Evolutionary conservation across 2,888 invertebrate genomes (phyloP).

Genomic region (Parapristionchus giblindavisi): DNA sequence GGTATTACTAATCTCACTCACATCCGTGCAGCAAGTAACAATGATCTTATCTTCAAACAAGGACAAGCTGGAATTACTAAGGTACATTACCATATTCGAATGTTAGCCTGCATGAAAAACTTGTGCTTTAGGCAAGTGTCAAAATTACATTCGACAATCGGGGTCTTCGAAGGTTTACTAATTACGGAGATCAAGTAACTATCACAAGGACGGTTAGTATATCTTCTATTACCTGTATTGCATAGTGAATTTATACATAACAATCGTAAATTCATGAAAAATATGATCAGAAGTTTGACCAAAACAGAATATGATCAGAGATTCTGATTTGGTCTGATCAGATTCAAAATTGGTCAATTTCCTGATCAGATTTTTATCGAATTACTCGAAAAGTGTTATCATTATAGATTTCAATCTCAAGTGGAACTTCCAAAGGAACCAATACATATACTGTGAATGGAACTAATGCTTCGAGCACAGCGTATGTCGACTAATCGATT

Average conservation of each 20-base stretch:
- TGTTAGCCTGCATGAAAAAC: neutral
- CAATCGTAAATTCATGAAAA: no score
- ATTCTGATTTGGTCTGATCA: no score
- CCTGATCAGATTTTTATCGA: no score
- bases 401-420: conserved; percentile 13
- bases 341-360: no score
- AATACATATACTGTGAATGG: conserved; percentile 92
- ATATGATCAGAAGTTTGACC: no score
- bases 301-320: no score
- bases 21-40: conserved; percentile 77
- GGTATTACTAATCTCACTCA: conserved; percentile 87
- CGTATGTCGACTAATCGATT: neutral
- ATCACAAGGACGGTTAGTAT: conserved; percentile 83
- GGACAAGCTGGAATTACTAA: conserved; percentile 95
- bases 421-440: conserved; percentile 64
- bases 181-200: conserved; percentile 90
- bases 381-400: no score
- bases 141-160: conserved; percentile 92
- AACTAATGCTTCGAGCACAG: conserved; percentile 69
- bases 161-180: conserved; percentile 79
- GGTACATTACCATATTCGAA: conserved; percentile 41
- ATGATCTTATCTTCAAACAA: conserved; percentile 95
- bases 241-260: no score
- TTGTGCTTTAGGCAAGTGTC: conserved; percentile 81
- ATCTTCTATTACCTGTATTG: no score